phyloP scores from a whole-genome alignment of 2,113 vertebrate species.

The Bagarius yarrelli region DNA sequence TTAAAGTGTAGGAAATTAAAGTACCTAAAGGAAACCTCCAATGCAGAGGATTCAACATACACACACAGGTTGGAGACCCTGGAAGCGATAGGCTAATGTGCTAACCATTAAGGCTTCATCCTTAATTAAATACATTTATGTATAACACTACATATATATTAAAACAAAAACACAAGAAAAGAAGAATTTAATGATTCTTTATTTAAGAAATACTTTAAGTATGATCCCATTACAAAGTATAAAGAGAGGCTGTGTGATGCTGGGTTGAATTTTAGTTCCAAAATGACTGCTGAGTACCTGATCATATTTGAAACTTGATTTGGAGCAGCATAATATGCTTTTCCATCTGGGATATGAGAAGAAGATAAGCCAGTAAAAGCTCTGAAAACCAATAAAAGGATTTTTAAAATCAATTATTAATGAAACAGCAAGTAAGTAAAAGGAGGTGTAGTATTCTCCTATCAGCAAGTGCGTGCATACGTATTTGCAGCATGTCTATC shows the following conservation, averaged over 20 bases:
- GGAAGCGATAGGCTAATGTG: too few relatives aligned
- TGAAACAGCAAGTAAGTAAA: not conserved
- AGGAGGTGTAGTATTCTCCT: not conserved
- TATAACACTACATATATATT: too few relatives aligned
- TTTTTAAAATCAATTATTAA: constrained; percentile 27
- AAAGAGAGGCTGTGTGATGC: not conserved
- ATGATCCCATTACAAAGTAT: not conserved
- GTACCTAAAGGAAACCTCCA: too few relatives aligned
- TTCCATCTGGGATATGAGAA: not conserved
- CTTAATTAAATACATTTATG: too few relatives aligned
- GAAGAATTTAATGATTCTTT: too few relatives aligned
- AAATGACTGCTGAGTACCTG: not conserved
- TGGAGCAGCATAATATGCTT: not conserved
- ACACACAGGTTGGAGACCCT: too few relatives aligned
- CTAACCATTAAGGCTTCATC: too few relatives aligned
- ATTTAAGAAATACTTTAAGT: too few relatives aligned
- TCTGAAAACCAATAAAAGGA: constrained; percentile 17
- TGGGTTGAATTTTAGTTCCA: not conserved
- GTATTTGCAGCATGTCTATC: not conserved
- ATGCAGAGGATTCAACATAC: too few relatives aligned
- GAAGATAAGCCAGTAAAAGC: not conserved
- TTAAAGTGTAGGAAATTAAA: too few relatives aligned
- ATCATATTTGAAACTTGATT: constrained; percentile 12
- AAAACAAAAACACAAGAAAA: too few relatives aligned
- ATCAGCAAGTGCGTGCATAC: not conserved